Conservation (phyloP, 2,888 invertebrate species). For the Zygaena filipendulae region DNA sequence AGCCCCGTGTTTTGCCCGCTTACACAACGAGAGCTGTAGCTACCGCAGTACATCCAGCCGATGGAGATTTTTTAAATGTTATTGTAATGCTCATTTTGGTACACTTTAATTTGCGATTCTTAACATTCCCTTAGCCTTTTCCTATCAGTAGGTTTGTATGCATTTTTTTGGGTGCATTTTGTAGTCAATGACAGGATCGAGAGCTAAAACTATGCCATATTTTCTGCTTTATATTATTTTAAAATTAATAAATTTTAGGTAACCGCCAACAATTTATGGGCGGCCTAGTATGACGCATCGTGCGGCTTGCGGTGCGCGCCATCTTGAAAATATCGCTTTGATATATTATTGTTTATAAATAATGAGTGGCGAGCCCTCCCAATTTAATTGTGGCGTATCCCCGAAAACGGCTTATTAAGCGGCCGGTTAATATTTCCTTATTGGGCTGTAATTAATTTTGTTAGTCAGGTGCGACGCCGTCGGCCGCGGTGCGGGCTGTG, state of each 20-base stretch:
- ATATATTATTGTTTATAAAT: constrained; percentile 69
- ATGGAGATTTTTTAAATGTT: constrained; percentile 39
- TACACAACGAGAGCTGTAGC: constrained; percentile 26
- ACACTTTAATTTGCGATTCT: no score
- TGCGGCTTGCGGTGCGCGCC: constrained; percentile 45
- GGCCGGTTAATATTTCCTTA: constrained; percentile 65
- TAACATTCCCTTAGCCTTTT: no score
- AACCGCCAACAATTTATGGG: no score
- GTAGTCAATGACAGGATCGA: no score
- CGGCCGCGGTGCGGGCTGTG: constrained; percentile 27
- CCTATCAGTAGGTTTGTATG: no score
- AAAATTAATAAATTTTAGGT: no score
- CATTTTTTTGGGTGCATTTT: no score
- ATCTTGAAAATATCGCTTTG: constrained; percentile 65
- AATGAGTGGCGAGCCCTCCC: constrained; percentile 58
- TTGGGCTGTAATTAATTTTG: constrained; percentile 65
- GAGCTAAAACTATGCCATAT: no score
- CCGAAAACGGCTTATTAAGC: constrained; percentile 62
- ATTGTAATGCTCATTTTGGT: constrained; percentile 30
- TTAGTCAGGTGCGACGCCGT: constrained; percentile 60
- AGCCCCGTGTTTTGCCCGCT: constrained; percentile 53
- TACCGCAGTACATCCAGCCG: constrained; percentile 31
- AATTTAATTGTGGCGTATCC: constrained; percentile 66
- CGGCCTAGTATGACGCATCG: constrained; percentile 32
- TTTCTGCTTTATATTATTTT: no score